Percentiles rank a stretch among this genome's conserved stretches.
Conservation (phyloP, 2,888 invertebrate genomes). For the Spatulosminthurus flaviceps region DNA sequence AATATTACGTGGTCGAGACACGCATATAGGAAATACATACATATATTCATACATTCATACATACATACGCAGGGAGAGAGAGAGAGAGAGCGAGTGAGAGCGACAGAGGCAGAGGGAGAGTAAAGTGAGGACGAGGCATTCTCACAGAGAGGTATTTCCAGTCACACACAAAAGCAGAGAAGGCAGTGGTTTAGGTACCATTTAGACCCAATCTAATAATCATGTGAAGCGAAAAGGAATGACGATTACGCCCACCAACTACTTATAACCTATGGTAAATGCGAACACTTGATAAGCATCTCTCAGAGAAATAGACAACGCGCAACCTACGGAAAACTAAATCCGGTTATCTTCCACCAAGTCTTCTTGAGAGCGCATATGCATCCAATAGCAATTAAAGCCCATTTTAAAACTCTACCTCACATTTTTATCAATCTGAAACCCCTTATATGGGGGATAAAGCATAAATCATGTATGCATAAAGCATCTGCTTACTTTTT, state of each 20-base stretch:
- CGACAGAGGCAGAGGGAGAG: constrained; percentile 1
- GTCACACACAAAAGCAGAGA: constrained; percentile 41
- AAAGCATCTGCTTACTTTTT: too few relatives aligned
- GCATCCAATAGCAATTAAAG: neutral
- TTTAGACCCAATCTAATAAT: constrained; percentile 63
- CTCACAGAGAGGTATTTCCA: constrained; percentile 37
- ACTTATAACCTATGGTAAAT: constrained; percentile 22
- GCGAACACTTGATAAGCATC: constrained; percentile 21
- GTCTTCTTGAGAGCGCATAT: neutral
- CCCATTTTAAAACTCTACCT: neutral
- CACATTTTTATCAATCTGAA: neutral
- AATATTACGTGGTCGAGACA: constrained; percentile 10
- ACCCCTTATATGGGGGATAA: neutral
- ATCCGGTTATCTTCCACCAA: neutral
- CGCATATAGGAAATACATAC: neutral
- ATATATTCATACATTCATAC: too few relatives aligned
- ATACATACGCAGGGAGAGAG: neutral
- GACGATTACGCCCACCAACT: constrained; percentile 62
- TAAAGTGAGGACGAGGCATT: constrained; percentile 6
- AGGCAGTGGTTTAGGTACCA: constrained; percentile 60
- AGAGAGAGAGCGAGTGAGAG: neutral
- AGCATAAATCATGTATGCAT: too few relatives aligned
- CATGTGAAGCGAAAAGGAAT: constrained; percentile 62
- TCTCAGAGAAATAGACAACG: neutral
- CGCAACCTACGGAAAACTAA: constrained; percentile 10